Evolutionary conservation across 2,113 vertebrate genomes (phyloP), one percentile per base, ranked within the genome.

Genomic region (Erythrolamprus reginae): DNA sequence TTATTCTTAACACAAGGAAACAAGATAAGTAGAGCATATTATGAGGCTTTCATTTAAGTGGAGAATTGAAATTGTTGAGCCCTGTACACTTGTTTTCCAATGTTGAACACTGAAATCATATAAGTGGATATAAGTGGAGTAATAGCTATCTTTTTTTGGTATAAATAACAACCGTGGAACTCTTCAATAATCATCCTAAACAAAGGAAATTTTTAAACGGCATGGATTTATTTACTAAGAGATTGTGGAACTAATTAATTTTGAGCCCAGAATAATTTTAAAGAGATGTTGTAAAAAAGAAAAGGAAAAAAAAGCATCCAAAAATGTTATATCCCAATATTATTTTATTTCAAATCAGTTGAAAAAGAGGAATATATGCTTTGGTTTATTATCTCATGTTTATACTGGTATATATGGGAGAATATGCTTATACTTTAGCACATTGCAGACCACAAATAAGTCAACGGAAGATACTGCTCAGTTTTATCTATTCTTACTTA

Each of bases 181-280:
- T 87, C 19, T 87, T 90, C 17, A 17, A 38, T 82, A 91, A 82
- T 23, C 48, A 5, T 61, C n/a, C 13, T 51, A 23, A 94, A 93
- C 83, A 94, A 93, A 93, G 24, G 1, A 90, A 94, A 93, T 94
- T 93, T 93, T 93, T 50, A 88, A 94, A 90, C 91, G 90, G 93
- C 85, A 93, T 90, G 28, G 89, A 58, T 93, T 94, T 90, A 93
- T 92, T 92, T 94, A 93, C 24, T 92, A 38, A 23, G 90, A 94
- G 89, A 92, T 90, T 90, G 50, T 93, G 88, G 92, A 89, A 90
- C 86, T 77, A 42, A 77, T 77, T 77, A 77, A 77, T 77, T 77
- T 77, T 21, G 70, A 9, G 17, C 17, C 33, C 33, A 42, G 33
- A 77, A 77, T 77, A 77, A 77, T 38, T 42, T 21, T 77, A 0